Evolutionary conservation across 1,140 invertebrate species (phyloP), one percentile per base, ranked within the genome.

Genomic region (Diachasma alloeum): DNA sequence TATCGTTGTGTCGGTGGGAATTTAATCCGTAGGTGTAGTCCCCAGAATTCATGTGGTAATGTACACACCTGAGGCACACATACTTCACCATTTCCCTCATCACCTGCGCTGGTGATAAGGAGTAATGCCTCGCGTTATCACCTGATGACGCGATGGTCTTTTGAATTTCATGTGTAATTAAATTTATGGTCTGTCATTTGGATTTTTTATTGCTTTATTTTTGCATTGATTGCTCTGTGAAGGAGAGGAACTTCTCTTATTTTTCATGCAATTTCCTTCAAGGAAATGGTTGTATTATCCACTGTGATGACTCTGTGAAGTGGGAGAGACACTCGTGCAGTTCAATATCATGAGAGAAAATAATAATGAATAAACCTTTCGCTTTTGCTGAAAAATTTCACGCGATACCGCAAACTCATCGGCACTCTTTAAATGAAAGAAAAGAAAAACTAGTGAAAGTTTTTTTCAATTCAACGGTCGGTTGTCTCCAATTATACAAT

Each of bases 361-460:
- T 46, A 17, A 53, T 53, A 53, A 53, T 53, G 9, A 53, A 17
- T 53, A 59, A 74, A 46, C 66, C 72, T 78, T 74, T 78, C 73
- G 77, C 77, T 75, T 78, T 72, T 75, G 72, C 37, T 31, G 19
- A 4, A 31, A 36, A 72, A 66, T 63, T 76, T 63, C 53, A 72
- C 69, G 75, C 37, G 31, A 76, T 19, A 46, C 56, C 59, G 36
- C 31, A 42, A 19, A 68, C 17, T 72, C 46, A 48, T 76, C 53
- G 63, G 66, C 73, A 22, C 13, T 53, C 13, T 53, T 53, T n/a
- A 1, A 19, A 53, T 53, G 48, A 53, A 17, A 53, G 48, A 53
- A 53, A 53, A 17, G n/a, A 59, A 48, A 69, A 76, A 75, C 75
- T 37, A 46, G 79, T 75, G 79, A 80, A 80, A 80, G 79, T 53